These are phyloP conservation scores for Strix uralensis DNA, from an alignment of 2,113 vertebrate genomes.

Conservation along the genomic window DNA sequence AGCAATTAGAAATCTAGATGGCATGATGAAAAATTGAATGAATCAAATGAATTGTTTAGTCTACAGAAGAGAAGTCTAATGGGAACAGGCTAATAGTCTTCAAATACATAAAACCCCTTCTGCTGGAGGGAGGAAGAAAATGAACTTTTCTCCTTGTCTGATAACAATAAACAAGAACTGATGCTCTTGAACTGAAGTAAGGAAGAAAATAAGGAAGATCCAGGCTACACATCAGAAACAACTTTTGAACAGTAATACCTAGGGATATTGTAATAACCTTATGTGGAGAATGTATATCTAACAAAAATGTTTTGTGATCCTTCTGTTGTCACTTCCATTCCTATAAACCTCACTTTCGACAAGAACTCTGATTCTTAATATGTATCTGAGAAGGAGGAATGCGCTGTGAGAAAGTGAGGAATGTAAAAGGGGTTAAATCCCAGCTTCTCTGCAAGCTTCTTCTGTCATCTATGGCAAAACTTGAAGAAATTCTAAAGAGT, in stretches of 20 bases:
- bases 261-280: neutral
- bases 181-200: neutral
- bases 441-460: neutral
- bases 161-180: neutral
- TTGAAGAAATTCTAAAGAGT: neutral
- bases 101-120: neutral
- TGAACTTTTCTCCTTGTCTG: neutral
- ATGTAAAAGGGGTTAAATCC: neutral
- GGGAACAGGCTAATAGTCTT: neutral
- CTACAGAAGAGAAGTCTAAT: neutral
- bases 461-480: neutral
- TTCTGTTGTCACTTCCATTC: neutral
- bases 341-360: neutral
- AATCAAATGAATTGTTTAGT: neutral
- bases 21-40: neutral
- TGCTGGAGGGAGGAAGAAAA: neutral
- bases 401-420: neutral
- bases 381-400: neutral
- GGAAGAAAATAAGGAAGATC: neutral
- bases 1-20: neutral
- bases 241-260: neutral
- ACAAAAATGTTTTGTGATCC: neutral
- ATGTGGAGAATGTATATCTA: neutral
- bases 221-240: neutral
- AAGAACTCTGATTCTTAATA: neutral